phyloP scores from a whole-genome alignment of 2,888 invertebrate species.

The Leucophenga montana region DNA sequence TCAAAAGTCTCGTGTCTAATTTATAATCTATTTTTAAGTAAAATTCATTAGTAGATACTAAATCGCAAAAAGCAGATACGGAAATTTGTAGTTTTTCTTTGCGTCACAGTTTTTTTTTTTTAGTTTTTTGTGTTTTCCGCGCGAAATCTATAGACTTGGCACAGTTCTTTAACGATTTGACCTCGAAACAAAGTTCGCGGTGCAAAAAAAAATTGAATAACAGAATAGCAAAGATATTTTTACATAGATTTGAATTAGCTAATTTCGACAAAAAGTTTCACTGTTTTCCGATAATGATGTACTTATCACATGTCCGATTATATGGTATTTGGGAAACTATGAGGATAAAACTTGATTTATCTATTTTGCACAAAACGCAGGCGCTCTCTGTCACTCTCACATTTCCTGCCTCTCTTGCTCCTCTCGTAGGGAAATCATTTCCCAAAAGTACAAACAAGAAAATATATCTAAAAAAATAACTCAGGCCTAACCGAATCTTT shows the following conservation, averaged over 20 bases:
- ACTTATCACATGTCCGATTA: conserved; percentile 36
- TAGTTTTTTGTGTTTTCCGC: conserved; percentile 29
- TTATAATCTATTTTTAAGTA: conserved; percentile 30
- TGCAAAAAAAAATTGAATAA: too few relatives aligned
- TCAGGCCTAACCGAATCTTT: too few relatives aligned
- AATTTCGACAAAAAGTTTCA: background rate
- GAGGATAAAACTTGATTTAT: background rate
- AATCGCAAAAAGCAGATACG: too few relatives aligned
- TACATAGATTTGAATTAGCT: background rate
- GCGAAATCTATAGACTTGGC: conserved; percentile 48
- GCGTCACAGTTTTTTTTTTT: conserved; percentile 45
- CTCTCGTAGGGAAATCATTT: too few relatives aligned
- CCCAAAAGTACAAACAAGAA: too few relatives aligned
- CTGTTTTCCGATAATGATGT: background rate
- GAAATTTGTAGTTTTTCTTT: conserved; percentile 19
- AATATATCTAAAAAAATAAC: too few relatives aligned
- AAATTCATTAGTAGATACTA: conserved; percentile 28
- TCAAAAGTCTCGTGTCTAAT: background rate
- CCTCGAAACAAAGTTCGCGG: background rate
- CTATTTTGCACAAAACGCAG: conserved; percentile 32
- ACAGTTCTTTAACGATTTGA: conserved; percentile 43
- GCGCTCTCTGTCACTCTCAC: conserved; percentile 36
- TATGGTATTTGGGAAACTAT: too few relatives aligned
- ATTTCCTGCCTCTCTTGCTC: background rate
- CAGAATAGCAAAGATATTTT: background rate